Conservation (phyloP, 1,140 invertebrate species). For the Conus betulinus region DNA sequence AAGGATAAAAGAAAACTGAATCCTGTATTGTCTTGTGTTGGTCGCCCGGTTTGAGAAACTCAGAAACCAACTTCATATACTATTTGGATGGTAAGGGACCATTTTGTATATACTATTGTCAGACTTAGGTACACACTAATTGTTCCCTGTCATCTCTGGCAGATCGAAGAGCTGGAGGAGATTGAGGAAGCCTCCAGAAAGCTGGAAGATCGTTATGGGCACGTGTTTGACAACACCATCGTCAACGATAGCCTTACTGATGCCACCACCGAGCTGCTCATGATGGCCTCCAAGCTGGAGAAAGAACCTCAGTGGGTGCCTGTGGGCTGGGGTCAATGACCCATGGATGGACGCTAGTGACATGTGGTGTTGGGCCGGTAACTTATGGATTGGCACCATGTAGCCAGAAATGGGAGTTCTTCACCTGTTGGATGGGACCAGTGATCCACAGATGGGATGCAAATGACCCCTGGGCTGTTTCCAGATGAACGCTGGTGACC, state of each 20-base stretch:
- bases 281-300: conserved; percentile 90
- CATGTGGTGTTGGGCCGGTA: background rate
- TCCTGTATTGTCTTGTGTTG: no score
- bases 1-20: no score
- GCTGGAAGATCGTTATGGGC: conserved; percentile 93
- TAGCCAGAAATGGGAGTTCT: background rate
- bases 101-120: no score
- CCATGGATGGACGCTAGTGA: background rate
- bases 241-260: conserved; percentile 96
- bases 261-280: conserved; percentile 92
- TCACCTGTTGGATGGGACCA: background rate
- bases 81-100: no score
- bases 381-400: no score
- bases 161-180: conserved; percentile 94
- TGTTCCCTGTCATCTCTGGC: conserved; percentile 44
- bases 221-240: conserved; percentile 95
- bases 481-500: no score
- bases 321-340: conserved; percentile 94
- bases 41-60: no score
- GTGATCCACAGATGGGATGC: background rate
- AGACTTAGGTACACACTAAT: no score
- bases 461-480: no score
- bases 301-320: conserved; percentile 99
- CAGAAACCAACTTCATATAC: no score
- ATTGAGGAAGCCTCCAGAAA: conserved; percentile 94